Evolutionary conservation across 2,888 invertebrate species (phyloP).

Genomic region (Seira ritae): DNA sequence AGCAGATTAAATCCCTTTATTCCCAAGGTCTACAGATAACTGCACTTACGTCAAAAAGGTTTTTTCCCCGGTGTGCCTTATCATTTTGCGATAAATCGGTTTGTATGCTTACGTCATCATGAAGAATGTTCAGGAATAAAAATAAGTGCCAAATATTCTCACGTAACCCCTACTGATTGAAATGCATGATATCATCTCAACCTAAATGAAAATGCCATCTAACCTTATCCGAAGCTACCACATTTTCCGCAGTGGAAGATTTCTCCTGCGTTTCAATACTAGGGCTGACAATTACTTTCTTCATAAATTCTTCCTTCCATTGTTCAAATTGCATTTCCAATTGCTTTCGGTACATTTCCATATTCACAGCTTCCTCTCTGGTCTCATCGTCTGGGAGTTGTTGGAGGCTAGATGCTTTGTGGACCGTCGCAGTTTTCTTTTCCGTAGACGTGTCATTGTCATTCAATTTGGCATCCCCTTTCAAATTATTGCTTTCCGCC

Average conservation of each 20-base stretch:
- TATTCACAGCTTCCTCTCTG: constrained; percentile 68
- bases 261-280: neutral
- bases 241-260: neutral
- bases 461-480: constrained; percentile 14
- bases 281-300: neutral
- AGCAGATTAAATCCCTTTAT: too few species aligned
- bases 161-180: too few species aligned
- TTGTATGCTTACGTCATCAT: too few species aligned
- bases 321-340: constrained; percentile 71
- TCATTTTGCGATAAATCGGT: too few species aligned
- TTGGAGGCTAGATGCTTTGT: constrained; percentile 75
- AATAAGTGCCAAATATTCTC: too few species aligned
- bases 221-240: too few species aligned
- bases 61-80: too few species aligned
- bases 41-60: too few species aligned
- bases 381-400: constrained; percentile 77
- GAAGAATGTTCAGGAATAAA: too few species aligned
- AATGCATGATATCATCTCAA: too few species aligned
- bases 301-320: constrained; percentile 71
- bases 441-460: constrained; percentile 19
- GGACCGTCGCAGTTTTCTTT: constrained; percentile 21
- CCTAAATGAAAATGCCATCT: too few species aligned
- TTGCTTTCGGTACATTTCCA: constrained; percentile 60
- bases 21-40: too few species aligned
- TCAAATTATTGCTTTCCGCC: neutral